A percentile compares a stretch with the other conserved stretches of the same genome.
phyloP scores from a whole-genome alignment of 2,113 vertebrate species.

The Colinus virginianus region DNA sequence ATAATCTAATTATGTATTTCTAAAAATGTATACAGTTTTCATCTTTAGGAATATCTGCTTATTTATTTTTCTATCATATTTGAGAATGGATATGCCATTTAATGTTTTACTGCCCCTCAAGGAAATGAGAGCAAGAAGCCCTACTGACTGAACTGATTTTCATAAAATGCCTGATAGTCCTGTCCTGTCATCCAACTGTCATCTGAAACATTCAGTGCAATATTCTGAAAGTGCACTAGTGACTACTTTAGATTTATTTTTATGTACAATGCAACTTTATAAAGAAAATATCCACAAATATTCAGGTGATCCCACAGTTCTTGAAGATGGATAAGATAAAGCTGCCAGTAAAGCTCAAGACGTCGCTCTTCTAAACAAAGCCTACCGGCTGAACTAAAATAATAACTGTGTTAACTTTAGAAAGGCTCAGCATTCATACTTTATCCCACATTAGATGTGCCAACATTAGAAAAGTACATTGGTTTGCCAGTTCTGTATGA shows the following conservation, averaged over 20 bases:
- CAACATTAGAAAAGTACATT: conserved; percentile 63
- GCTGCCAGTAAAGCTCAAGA: conserved; percentile 29
- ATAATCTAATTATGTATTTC: neutral
- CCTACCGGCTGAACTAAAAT: conserved; percentile 44
- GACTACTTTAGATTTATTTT: conserved; percentile 2
- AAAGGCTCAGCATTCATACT: conserved; percentile 35
- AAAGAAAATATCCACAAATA: conserved; percentile 31
- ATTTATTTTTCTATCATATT: neutral
- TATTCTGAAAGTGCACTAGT: neutral
- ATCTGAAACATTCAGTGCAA: neutral
- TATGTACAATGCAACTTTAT: neutral
- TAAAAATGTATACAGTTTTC: neutral
- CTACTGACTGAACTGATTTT: neutral
- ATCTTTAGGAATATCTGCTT: neutral
- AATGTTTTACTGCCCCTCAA: neutral
- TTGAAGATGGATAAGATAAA: conserved; percentile 40
- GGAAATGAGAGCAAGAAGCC: neutral
- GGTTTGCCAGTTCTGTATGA: conserved; percentile 44
- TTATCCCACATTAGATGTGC: conserved; percentile 27
- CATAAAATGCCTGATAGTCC: neutral
- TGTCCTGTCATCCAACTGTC: neutral
- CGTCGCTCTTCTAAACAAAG: conserved; percentile 30
- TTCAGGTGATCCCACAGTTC: conserved; percentile 44
- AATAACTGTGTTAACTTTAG: conserved; percentile 47
- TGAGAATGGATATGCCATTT: neutral